Evolutionary conservation across 2,888 invertebrate genomes (phyloP).

Genomic region (Hemicrepidius hirtus): DNA sequence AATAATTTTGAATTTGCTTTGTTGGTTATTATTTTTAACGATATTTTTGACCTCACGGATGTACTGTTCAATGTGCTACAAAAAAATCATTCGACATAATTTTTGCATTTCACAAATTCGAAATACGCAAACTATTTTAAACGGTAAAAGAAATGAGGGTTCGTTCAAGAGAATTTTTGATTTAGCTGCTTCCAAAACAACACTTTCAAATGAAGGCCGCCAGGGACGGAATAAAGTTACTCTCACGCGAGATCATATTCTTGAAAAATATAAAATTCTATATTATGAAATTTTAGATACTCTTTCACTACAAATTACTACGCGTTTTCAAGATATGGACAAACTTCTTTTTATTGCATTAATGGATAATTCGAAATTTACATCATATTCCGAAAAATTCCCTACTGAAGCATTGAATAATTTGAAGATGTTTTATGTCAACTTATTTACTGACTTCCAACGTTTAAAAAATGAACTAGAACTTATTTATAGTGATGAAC

Average conservation of each 20-base stretch:
- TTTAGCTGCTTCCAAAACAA: background rate
- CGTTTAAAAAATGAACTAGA: constrained; percentile 35
- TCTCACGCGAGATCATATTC: constrained; percentile 18
- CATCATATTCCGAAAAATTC: background rate
- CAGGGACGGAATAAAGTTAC: background rate
- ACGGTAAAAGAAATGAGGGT: background rate
- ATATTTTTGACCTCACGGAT: constrained; percentile 53
- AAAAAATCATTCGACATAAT: constrained; percentile 54
- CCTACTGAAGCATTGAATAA: background rate
- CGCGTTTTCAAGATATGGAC: background rate
- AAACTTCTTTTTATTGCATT: constrained; percentile 9
- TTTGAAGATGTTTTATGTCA: constrained; percentile 17
- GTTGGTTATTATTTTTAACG: constrained; percentile 52
- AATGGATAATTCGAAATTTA: constrained; percentile 1
- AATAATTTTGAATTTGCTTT: constrained; percentile 56
- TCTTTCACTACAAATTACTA: constrained; percentile 5
- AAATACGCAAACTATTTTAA: background rate
- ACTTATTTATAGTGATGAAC: constrained; percentile 30
- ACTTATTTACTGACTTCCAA: constrained; percentile 4
- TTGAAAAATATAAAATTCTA: constrained; percentile 14
- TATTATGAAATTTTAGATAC: constrained; percentile 34
- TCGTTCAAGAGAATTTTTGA: background rate
- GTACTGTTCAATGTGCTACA: constrained; percentile 50
- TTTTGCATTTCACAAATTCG: constrained; percentile 52
- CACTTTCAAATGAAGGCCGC: constrained; percentile 12